phyloP scores from a whole-genome alignment of 2,888 invertebrate species.

The Troides helena region DNA sequence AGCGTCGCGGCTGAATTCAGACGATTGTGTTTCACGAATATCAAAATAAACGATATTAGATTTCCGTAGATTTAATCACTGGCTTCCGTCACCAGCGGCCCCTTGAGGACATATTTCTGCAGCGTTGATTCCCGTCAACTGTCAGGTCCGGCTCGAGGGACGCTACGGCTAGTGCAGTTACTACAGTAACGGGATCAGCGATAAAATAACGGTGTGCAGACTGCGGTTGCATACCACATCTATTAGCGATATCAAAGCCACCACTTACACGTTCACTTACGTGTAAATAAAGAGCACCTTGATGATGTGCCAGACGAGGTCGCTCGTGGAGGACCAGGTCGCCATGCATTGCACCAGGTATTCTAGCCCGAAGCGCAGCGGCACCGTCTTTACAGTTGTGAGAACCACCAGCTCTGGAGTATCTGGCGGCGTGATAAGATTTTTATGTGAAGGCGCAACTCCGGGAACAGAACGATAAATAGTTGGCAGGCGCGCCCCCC shows the following conservation, averaged over 20 bases:
- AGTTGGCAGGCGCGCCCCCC: too few relatives aligned
- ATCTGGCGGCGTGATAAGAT: slow-evolving; percentile 70
- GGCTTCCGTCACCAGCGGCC: neutral
- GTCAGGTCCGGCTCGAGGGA: too few relatives aligned
- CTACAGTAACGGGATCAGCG: too few relatives aligned
- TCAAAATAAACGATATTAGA: too few relatives aligned
- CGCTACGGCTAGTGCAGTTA: too few relatives aligned
- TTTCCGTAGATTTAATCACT: neutral
- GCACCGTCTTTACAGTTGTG: slow-evolving; percentile 74
- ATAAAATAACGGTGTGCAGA: neutral
- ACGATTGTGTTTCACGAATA: too few relatives aligned
- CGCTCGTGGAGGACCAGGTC: slow-evolving; percentile 83
- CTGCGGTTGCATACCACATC: neutral
- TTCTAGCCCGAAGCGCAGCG: slow-evolving; percentile 76
- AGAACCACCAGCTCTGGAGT: slow-evolving; percentile 87
- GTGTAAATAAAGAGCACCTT: slow-evolving; percentile 88
- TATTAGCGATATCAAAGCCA: neutral
- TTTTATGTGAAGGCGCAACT: too few relatives aligned
- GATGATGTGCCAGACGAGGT: slow-evolving; percentile 84
- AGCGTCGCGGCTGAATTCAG: too few relatives aligned
- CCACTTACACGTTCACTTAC: slow-evolving; percentile 53
- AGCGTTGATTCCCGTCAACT: too few relatives aligned
- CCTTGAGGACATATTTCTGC: neutral
- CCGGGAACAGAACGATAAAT: too few relatives aligned
- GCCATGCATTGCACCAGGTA: slow-evolving; percentile 85